phyloP scores from a whole-genome alignment of 2,888 invertebrate species.

The Ernsta delagoae region DNA sequence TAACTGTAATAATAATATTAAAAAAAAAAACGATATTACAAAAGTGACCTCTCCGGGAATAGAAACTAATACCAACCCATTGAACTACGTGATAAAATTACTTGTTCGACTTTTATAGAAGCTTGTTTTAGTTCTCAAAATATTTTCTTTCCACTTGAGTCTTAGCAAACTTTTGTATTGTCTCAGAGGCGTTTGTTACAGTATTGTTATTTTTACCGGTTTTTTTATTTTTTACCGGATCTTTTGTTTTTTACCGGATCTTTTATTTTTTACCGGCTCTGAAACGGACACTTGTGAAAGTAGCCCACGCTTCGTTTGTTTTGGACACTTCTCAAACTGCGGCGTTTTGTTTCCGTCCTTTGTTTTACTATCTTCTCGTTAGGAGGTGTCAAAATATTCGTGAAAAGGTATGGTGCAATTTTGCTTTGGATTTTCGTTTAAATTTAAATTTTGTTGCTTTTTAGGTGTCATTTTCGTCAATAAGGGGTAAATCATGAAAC shows the following conservation, averaged over 20 bases:
- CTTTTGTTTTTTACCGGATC: not conserved
- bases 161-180: not conserved
- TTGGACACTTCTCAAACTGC: constrained; percentile 14
- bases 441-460: not conserved
- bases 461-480: not conserved
- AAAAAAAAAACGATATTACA: too few species aligned
- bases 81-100: too few species aligned
- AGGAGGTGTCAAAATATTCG: constrained; percentile 14
- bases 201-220: not conserved
- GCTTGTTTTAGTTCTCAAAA: not conserved
- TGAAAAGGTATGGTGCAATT: not conserved
- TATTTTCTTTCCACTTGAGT: not conserved
- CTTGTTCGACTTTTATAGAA: too few species aligned
- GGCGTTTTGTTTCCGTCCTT: constrained; percentile 15
- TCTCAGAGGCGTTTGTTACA: not conserved
- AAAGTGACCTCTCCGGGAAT: too few species aligned
- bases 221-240: not conserved
- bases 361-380: constrained; percentile 25
- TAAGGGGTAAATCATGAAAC: too few species aligned
- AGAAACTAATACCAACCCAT: too few species aligned
- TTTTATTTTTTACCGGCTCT: not conserved
- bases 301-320: constrained; percentile 15
- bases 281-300: constrained; percentile 13
- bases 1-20: too few species aligned
- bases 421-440: not conserved